A percentile compares a stretch with the other conserved stretches of the same genome.
Evolutionary conservation across 2,797 vertebrate species (phyloP).

Genomic region (Anguilla megastoma): DNA sequence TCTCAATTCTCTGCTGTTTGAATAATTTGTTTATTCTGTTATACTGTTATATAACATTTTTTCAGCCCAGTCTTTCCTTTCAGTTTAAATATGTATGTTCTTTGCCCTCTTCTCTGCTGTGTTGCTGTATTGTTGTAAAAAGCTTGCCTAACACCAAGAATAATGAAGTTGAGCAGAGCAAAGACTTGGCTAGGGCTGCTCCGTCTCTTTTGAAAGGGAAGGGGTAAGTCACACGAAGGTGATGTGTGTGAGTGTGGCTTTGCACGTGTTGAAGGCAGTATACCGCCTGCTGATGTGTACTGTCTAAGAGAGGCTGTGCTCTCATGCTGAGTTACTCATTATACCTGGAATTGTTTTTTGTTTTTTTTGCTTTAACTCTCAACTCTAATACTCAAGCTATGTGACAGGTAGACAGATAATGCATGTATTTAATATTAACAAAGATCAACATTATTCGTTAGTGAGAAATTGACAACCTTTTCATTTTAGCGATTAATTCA

Average conservation of each 20-base stretch:
- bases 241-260: slow-evolving; percentile 42
- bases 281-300: background rate
- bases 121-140: slow-evolving; percentile 66
- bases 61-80: background rate
- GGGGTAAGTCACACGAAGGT: slow-evolving; percentile 87
- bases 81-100: slow-evolving; percentile 21
- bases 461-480: background rate
- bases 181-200: slow-evolving; percentile 82
- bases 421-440: slow-evolving; percentile 3
- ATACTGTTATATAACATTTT: too few relatives aligned
- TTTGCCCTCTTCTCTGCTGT: slow-evolving; percentile 17
- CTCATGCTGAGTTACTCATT: background rate
- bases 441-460: background rate
- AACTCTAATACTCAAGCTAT: background rate
- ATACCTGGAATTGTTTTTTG: background rate
- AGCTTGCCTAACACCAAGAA: slow-evolving; percentile 82
- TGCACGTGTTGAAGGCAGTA: background rate
- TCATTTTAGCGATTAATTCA: background rate
- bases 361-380: background rate
- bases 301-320: background rate
- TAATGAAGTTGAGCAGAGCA: slow-evolving; percentile 84
- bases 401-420: background rate
- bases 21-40: background rate
- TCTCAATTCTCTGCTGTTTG: background rate
- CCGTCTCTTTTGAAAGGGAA: slow-evolving; percentile 92